These are phyloP conservation scores for Corydoras maculifer DNA, from an alignment of 2,113 vertebrate species.

Conservation along the genomic window DNA sequence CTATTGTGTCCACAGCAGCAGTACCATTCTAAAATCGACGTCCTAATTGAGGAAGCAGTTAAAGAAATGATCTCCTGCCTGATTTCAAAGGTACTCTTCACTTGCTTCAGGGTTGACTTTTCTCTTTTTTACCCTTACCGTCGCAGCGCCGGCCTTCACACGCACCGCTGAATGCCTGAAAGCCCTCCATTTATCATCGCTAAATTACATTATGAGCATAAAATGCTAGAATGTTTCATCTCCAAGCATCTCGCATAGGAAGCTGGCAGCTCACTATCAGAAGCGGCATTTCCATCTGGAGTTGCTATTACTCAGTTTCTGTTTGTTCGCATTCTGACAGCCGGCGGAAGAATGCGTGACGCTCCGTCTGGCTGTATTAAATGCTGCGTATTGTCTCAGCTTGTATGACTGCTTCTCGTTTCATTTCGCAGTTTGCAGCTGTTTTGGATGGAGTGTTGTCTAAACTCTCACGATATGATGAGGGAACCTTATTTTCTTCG, in stretches of 20 bases:
- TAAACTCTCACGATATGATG: constrained; percentile 91
- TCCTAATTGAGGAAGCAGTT: constrained; percentile 87
- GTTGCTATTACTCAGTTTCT: constrained; percentile 25
- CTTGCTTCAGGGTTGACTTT: constrained; percentile 15
- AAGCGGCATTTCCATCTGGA: constrained; percentile 16
- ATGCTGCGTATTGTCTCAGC: neutral
- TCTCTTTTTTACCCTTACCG: neutral
- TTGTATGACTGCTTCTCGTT: neutral
- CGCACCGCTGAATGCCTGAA: constrained; percentile 3
- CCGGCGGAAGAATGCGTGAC: neutral
- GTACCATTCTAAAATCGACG: constrained; percentile 97
- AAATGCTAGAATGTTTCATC: constrained; percentile 8
- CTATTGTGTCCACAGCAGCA: constrained; percentile 79
- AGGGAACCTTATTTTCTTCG: constrained; percentile 95
- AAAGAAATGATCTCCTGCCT: constrained; percentile 88
- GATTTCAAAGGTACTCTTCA: constrained; percentile 81
- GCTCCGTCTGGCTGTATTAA: neutral
- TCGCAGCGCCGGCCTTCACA: constrained; percentile 20
- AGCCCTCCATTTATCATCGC: constrained; percentile 15
- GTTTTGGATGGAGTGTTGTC: constrained; percentile 85
- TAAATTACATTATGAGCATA: neutral
- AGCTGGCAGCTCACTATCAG: constrained; percentile 12
- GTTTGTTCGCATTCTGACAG: constrained; percentile 11
- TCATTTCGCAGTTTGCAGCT: constrained; percentile 71
- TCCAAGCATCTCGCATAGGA: constrained; percentile 16